phyloP scores from a whole-genome alignment of 2,888 invertebrate genomes.

The Mesorhabditis spiculigera region DNA sequence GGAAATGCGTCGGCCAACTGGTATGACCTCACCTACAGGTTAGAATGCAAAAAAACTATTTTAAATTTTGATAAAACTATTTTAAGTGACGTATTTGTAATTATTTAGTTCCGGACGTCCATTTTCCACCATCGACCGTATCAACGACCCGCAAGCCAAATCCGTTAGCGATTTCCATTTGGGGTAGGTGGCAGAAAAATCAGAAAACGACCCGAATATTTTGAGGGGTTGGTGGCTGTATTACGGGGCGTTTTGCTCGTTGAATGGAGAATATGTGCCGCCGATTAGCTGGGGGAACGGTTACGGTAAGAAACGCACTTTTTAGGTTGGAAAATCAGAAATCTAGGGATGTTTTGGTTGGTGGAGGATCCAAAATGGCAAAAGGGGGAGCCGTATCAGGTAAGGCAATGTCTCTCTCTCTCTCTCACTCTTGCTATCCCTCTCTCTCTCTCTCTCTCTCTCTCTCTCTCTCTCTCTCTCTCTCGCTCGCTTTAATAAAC shows the following conservation, averaged over 20 bases:
- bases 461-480: too few species aligned
- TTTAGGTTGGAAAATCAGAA: neutral
- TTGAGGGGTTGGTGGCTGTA: constrained; percentile 52
- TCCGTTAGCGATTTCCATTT: constrained; percentile 43
- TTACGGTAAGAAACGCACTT: constrained; percentile 26
- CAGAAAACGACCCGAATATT: constrained; percentile 3
- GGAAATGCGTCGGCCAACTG: constrained; percentile 46
- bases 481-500: too few species aligned
- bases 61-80: too few species aligned
- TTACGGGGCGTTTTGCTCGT: constrained; percentile 40
- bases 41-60: too few species aligned
- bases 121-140: constrained; percentile 46
- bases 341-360: constrained; percentile 38
- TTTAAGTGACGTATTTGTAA: too few species aligned
- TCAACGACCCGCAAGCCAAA: constrained; percentile 37
- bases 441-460: too few species aligned
- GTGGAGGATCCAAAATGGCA: constrained; percentile 16
- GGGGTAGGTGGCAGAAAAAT: constrained; percentile 26
- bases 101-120: constrained; percentile 20
- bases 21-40: constrained; percentile 17
- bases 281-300: constrained; percentile 41
- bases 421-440: too few species aligned
- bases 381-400: too few species aligned
- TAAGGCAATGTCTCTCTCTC: too few species aligned
- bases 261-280: constrained; percentile 42